phyloP scores from a whole-genome alignment of 2,113 vertebrate genomes.

The Mystacornis crossleyi region DNA sequence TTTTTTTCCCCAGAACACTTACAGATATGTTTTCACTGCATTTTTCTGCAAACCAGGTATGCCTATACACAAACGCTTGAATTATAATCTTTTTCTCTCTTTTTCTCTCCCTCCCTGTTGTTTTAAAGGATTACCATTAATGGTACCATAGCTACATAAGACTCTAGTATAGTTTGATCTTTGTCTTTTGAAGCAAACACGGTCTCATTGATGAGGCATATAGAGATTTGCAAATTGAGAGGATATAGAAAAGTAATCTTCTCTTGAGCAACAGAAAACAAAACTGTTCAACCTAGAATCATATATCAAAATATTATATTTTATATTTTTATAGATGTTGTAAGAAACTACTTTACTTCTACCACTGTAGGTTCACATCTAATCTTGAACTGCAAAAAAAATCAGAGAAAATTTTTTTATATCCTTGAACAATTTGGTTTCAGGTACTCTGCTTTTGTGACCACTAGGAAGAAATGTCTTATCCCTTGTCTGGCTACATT shows the following conservation, averaged over 20 bases:
- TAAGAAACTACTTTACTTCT: neutral
- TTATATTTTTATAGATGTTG: neutral
- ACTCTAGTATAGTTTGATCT: neutral
- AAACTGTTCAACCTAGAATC: neutral
- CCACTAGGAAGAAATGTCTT: neutral
- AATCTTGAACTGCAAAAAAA: neutral
- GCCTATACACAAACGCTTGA: neutral
- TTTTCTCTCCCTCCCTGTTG: neutral
- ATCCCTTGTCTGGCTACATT: neutral
- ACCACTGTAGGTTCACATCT: neutral
- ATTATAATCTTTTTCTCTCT: neutral
- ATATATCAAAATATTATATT: fast-evolving
- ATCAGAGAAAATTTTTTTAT: neutral
- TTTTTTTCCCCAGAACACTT: conserved; percentile 25
- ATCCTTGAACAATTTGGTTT: neutral
- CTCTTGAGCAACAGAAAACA: neutral
- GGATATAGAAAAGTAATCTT: neutral
- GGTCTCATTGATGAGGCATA: neutral
- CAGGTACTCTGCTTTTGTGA: neutral
- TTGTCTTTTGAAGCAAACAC: neutral
- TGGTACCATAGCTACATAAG: neutral
- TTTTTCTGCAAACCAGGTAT: neutral
- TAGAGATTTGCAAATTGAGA: neutral
- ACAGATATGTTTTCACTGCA: neutral
- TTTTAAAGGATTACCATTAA: neutral